Evolutionary conservation across 1,140 invertebrate genomes (phyloP).

Genomic region (Brachionus plicatilis): DNA sequence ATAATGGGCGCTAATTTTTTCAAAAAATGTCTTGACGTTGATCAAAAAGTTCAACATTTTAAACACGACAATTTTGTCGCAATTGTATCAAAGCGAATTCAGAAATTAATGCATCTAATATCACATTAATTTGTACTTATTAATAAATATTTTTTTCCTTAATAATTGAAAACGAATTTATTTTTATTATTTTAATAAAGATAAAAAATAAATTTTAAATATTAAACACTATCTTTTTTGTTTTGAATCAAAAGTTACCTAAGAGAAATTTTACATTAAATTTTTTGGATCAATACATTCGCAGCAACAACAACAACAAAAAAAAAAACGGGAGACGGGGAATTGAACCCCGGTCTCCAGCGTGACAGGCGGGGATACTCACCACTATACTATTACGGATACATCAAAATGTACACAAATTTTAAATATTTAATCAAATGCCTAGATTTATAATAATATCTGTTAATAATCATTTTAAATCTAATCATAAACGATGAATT

Average conservation of each 20-base stretch:
- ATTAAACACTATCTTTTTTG: background rate
- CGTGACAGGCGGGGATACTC: background rate
- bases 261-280: background rate
- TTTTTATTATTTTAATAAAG: background rate
- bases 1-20: background rate
- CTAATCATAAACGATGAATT: too few relatives aligned
- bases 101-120: constrained; percentile 16
- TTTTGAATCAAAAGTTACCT: too few relatives aligned
- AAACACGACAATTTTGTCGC: background rate
- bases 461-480: too few relatives aligned
- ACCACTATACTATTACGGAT: background rate
- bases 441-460: too few relatives aligned
- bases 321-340: background rate
- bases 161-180: background rate
- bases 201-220: background rate
- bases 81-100: constrained; percentile 4
- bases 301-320: background rate
- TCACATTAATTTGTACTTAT: background rate
- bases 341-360: background rate
- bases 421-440: background rate
- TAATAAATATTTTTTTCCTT: background rate
- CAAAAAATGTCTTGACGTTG: constrained; percentile 5
- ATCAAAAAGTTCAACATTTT: background rate
- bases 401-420: background rate
- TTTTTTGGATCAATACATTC: background rate